Conservation (phyloP, 2,797 vertebrate genomes). For the Artibeus jamaicensis region DNA sequence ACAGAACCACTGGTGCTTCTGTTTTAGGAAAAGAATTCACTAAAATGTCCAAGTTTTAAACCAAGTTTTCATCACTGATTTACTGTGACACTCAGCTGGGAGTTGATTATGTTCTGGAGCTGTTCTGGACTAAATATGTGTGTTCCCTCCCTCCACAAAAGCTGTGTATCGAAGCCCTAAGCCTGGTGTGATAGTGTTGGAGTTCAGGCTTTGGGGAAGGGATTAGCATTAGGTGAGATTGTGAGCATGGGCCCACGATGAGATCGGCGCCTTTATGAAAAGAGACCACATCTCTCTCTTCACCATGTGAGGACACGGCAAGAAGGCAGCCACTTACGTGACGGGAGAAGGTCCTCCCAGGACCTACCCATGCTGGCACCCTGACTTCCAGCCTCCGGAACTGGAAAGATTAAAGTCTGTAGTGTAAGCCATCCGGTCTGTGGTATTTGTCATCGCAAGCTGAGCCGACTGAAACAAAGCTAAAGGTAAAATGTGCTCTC, state of each 20-base stretch:
- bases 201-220: too few species aligned
- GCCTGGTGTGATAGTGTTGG: too few species aligned
- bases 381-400: neutral
- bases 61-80: neutral
- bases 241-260: neutral
- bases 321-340: too few species aligned
- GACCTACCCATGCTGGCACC: too few species aligned
- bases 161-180: neutral
- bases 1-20: neutral
- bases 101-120: neutral
- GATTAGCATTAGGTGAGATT: neutral
- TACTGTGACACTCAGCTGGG: neutral
- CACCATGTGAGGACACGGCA: too few species aligned
- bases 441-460: neutral
- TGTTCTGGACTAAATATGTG: fast-evolving
- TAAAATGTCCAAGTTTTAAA: neutral
- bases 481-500: neutral
- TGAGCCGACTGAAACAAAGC: too few species aligned
- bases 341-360: neutral
- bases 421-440: neutral
- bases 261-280: neutral
- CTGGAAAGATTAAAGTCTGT: too few species aligned
- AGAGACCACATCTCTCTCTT: neutral
- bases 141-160: too few species aligned
- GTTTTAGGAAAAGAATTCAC: neutral